Evolutionary conservation across 37 sponge, comb jelly and placozoan genomes (phyloP), one percentile per base, ranked within the genome.

Genomic region (Hormiphora californensis): DNA sequence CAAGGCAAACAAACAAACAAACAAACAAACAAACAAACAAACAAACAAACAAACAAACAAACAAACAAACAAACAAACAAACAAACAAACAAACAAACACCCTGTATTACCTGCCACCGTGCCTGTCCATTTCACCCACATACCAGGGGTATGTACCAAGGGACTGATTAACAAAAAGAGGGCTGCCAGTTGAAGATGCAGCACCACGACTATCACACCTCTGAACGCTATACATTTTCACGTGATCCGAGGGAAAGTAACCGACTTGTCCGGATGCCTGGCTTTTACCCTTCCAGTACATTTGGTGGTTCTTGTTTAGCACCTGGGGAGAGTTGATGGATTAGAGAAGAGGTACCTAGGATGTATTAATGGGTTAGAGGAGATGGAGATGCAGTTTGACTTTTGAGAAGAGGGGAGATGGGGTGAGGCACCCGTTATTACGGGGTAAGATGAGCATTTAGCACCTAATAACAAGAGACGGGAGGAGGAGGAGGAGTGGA

Each of bases 261-360:
- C 81, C 81, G 28, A 40, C 23, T 7, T 25, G 81, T 4, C 81
- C 81, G 3, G 81, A 73, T 1, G 81, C 32, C 23, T 73, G 81
- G 23, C 81, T 73, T 46, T 73, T 73, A 23, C 81, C 81, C 25
- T 73, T 73, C 81, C 81, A 73, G 25, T 73, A 73, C 81, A 73
- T 73, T 8, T 43, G 81, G 81, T 73, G 81, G 44, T 73, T 46
- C 25, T 73, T 73, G 28, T 73, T 73, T 1, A 33, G 40, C 23
- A 73, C 81, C 81, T 73, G 81, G 9, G 36, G n/a, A 21, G 63
- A n/a, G n/a, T n/a, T n/a, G n/a, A n/a, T n/a, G n/a, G n/a, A n/a
- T n/a, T n/a, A n/a, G n/a, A n/a, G n/a, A n/a, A n/a, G n/a, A n/a
- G n/a, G n/a, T n/a, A n/a, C n/a, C n/a, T n/a, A n/a, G n/a, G n/a